phyloP scores from a whole-genome alignment of 2,113 vertebrate genomes.

The Erpornis zantholeuca region DNA sequence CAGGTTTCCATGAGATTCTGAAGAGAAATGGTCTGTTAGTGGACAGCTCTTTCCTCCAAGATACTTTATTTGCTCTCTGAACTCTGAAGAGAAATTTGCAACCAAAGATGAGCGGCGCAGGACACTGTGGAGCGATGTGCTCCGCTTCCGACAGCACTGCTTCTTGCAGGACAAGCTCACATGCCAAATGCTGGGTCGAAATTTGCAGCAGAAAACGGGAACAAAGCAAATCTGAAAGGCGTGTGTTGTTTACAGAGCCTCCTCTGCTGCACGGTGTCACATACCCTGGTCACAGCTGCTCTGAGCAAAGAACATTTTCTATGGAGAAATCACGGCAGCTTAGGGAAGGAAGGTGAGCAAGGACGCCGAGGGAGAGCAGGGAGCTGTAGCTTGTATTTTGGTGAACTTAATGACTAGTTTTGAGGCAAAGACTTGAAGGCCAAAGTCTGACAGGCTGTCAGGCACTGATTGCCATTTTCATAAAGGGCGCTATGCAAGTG shows the following conservation, averaged over 20 bases:
- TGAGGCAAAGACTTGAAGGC: constrained; percentile 67
- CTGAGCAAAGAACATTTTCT: not conserved
- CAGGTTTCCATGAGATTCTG: not conserved
- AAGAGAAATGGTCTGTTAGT: not conserved
- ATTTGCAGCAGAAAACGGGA: not conserved
- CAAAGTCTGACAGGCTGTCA: constrained; percentile 74
- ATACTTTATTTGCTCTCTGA: constrained; percentile 20
- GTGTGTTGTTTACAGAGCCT: not conserved
- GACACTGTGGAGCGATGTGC: not conserved
- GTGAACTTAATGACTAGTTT: constrained; percentile 68
- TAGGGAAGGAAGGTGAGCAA: constrained; percentile 60
- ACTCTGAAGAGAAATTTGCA: not conserved
- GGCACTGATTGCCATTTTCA: constrained; percentile 74
- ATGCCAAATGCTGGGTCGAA: not conserved
- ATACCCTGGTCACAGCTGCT: not conserved
- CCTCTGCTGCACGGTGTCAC: not conserved
- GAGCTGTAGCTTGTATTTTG: constrained; percentile 54
- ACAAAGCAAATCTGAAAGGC: not conserved
- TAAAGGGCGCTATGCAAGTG: constrained; percentile 67
- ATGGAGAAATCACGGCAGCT: not conserved
- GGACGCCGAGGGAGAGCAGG: not conserved
- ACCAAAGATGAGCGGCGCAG: not conserved
- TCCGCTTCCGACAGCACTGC: not conserved
- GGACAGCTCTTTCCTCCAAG: not conserved
- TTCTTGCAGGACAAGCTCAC: not conserved